Evolutionary conservation across 2,113 vertebrate genomes (phyloP), one percentile per base, ranked within the genome.

Genomic region (Gorsachius goisagi): DNA sequence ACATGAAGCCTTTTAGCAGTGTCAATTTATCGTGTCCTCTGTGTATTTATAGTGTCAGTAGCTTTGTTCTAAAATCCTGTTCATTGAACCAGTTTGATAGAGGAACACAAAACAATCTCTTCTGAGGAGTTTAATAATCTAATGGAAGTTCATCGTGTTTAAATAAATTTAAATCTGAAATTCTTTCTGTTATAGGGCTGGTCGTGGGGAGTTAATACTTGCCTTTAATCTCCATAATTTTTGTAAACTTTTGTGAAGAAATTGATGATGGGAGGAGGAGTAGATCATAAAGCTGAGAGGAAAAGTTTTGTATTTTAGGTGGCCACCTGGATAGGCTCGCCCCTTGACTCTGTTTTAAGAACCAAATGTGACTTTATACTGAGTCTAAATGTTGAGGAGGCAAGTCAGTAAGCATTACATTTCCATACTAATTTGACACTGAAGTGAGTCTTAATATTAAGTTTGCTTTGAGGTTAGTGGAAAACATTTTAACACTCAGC

Each of bases 401-500:
- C 30, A 90, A 56, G 72, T 91, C n/a, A 83, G 69, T 41, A 73
- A 77, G 58, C 27, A 50, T 85, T 82, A 80, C 9, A 11, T 21
- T 75, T 86, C 72, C 30, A 56, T 93, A 55, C 58, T 52, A 90
- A 91, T 85, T 66, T 93, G 85, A 92, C 62, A 91, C 72, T 84
- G 72, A 97, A 94, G 39, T 15, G 96, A 89, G 50, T 77, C 32
- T 71, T 93, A 88, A 19, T 83, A 63, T 85, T 85, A 49, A 85
- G 47, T 83, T 91, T 93, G 84, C 68, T 96, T 59, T 83, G 85
- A 96, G 66, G 19, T 91, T 88, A 63, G n/a, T 84, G 75, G 75
- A 95, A 90, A 92, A 68, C 33, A 73, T 95, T 93, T 97, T 88
- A 97, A 83, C 37, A 81, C 92, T 93, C 47, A 39, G 82, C 83